Evolutionary conservation across 2,888 invertebrate genomes (phyloP).

Genomic region (Cecidostiba fungosa): DNA sequence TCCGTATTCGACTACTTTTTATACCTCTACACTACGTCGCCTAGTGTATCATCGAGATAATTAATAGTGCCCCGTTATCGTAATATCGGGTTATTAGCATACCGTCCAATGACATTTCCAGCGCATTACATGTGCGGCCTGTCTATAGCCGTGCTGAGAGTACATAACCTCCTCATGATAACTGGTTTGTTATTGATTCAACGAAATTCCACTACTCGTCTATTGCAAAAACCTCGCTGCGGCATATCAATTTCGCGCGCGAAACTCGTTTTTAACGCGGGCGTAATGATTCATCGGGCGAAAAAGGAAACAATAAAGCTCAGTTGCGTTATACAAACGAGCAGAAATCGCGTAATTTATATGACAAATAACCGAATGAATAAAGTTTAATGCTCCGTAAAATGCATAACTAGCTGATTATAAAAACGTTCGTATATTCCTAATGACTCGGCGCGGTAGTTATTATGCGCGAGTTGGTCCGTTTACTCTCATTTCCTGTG

Average conservation of each 20-base stretch:
- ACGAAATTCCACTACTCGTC: not conserved
- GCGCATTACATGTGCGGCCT: not conserved
- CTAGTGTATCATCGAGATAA: not conserved
- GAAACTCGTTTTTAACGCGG: not conserved
- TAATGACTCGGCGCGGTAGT: slow-evolving; percentile 47
- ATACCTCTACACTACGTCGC: not conserved
- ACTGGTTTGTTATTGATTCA: slow-evolving; percentile 17
- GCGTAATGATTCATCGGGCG: not conserved
- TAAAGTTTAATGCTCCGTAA: slow-evolving; percentile 43
- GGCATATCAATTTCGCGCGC: not conserved
- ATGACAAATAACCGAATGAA: slow-evolving; percentile 39
- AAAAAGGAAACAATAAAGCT: not conserved
- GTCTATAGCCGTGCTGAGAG: not conserved
- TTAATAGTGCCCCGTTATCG: slow-evolving; percentile 3
- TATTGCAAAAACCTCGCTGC: not conserved
- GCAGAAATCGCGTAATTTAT: slow-evolving; percentile 23
- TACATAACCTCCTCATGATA: not conserved
- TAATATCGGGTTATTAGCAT: not conserved
- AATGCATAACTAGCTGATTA: slow-evolving; percentile 49
- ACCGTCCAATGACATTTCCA: not conserved
- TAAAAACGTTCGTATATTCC: slow-evolving; percentile 17
- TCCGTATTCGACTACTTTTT: not conserved
- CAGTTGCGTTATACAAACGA: not conserved
- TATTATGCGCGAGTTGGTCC: slow-evolving; percentile 20
- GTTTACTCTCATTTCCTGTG: slow-evolving; percentile 43